Conservation (phyloP, 2,797 vertebrate species). For the Heliangelus exortis region DNA sequence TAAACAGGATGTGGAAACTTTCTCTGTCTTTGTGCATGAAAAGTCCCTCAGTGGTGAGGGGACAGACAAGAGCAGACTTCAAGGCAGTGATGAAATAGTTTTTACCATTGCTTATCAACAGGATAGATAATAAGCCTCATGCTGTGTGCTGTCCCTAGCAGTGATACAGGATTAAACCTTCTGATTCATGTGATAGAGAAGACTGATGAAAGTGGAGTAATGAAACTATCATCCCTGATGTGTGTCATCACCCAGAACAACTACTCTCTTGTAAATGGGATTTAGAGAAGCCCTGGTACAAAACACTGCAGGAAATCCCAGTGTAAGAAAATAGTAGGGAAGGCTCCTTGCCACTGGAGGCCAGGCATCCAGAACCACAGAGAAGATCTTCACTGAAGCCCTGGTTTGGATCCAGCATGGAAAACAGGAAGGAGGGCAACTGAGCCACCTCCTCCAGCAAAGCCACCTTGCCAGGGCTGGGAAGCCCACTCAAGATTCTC, state of each 20-base stretch:
- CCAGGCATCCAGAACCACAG: not conserved
- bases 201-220: not conserved
- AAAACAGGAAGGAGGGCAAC: not conserved
- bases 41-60: not conserved
- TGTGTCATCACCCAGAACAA: not conserved
- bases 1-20: not conserved
- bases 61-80: not conserved
- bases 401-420: not conserved
- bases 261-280: not conserved
- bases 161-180: not conserved
- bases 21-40: not conserved
- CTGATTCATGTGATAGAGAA: not conserved
- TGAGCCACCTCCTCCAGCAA: not conserved
- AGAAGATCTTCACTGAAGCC: not conserved
- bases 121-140: not conserved
- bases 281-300: not conserved
- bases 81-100: not conserved
- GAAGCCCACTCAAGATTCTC: not conserved
- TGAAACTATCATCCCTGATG: not conserved
- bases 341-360: not conserved
- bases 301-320: not conserved
- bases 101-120: not conserved
- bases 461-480: not conserved
- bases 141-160: not conserved
- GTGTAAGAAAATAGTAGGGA: not conserved